Percentiles rank a stretch among this genome's conserved stretches.
phyloP scores from a whole-genome alignment of 2,797 vertebrate genomes.

The Coilia nasus region DNA sequence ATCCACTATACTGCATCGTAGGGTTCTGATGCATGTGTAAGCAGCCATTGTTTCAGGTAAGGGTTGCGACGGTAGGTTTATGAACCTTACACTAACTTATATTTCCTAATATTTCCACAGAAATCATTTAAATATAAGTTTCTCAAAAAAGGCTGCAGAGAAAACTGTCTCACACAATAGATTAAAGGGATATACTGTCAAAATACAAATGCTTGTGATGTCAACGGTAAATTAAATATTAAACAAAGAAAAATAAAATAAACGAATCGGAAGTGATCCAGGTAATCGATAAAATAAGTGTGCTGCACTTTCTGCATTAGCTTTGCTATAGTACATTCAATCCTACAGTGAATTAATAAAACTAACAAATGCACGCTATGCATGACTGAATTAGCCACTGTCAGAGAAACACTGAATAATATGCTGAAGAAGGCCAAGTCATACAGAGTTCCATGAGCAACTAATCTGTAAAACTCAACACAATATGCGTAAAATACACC shows the following conservation, averaged over 20 bases:
- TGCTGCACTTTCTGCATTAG: constrained; percentile 64
- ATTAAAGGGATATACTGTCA: constrained; percentile 46
- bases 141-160: constrained; percentile 40
- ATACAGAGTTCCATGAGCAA: constrained; percentile 30
- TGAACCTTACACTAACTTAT: background rate
- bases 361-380: constrained; percentile 57
- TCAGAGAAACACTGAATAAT: constrained; percentile 38
- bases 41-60: background rate
- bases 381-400: constrained; percentile 43
- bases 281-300: constrained; percentile 30
- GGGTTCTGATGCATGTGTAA: background rate
- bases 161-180: constrained; percentile 65
- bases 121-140: constrained; percentile 2
- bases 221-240: constrained; percentile 55
- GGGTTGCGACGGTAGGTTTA: background rate
- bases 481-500: constrained; percentile 1
- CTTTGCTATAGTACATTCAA: constrained; percentile 73
- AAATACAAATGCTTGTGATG: constrained; percentile 38
- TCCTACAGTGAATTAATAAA: constrained; percentile 60
- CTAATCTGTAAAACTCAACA: background rate
- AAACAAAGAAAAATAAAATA: background rate
- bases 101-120: constrained; percentile 2
- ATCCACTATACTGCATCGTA: background rate
- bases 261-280: constrained; percentile 56
- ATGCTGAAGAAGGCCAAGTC: constrained; percentile 39